These are phyloP conservation scores for Rallus crepitans DNA, from an alignment of 2,797 vertebrate genomes.

Conservation along the genomic window DNA sequence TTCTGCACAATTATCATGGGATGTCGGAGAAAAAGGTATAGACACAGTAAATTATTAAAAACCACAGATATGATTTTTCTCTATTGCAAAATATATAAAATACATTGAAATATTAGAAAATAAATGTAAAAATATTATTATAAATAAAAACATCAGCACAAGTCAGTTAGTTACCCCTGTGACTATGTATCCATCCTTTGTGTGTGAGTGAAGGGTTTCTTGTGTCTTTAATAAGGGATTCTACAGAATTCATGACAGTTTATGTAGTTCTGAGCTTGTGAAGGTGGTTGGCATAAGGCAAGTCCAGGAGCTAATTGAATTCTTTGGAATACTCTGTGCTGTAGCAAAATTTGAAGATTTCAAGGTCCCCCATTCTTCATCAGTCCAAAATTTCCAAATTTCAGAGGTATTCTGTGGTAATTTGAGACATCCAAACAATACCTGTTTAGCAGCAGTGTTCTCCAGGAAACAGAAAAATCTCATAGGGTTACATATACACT, in stretches of 20 bases:
- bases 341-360: not conserved
- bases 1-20: not conserved
- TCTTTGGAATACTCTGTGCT: not conserved
- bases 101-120: not conserved
- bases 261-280: not conserved
- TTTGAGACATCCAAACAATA: not conserved
- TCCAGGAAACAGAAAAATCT: not conserved
- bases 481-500: not conserved
- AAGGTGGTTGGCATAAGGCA: not conserved
- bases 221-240: not conserved
- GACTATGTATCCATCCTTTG: not conserved
- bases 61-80: not conserved
- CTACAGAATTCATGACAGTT: not conserved
- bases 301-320: not conserved
- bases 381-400: not conserved
- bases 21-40: not conserved
- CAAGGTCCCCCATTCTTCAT: not conserved
- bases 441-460: not conserved
- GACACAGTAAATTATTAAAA: not conserved
- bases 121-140: not conserved
- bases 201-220: not conserved
- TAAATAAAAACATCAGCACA: not conserved
- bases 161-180: not conserved
- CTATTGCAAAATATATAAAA: not conserved
- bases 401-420: not conserved